A percentile compares a stretch with the other conserved stretches of the same genome.
These are phyloP conservation scores for Epinephelus cyanopodus DNA, from an alignment of 2,113 vertebrate genomes.

Conservation along the genomic window DNA sequence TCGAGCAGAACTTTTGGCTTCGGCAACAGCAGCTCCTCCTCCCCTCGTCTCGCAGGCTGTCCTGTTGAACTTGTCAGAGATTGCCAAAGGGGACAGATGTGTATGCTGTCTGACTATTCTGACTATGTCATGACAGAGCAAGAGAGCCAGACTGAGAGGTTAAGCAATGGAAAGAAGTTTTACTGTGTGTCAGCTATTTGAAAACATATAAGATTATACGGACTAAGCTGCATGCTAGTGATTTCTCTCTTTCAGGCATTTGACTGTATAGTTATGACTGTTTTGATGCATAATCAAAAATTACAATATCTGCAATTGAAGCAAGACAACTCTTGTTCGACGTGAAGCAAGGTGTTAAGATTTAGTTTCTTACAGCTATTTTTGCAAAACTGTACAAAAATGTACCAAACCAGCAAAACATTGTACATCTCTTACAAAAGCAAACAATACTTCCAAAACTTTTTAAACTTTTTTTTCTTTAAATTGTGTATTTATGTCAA, in stretches of 20 bases:
- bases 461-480: too few species aligned
- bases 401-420: too few species aligned
- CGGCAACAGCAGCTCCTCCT: conserved; percentile 39
- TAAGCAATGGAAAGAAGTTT: conserved; percentile 32
- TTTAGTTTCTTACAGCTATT: not conserved
- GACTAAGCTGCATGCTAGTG: not conserved
- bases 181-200: conserved; percentile 16
- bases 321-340: not conserved
- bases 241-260: not conserved
- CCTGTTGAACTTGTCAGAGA: conserved; percentile 71
- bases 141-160: conserved; percentile 37
- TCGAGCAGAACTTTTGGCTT: conserved; percentile 53
- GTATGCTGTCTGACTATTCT: conserved; percentile 54
- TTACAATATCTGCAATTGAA: not conserved
- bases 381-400: too few species aligned
- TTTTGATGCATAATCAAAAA: not conserved
- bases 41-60: conserved; percentile 49
- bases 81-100: conserved; percentile 73
- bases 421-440: too few species aligned
- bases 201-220: not conserved
- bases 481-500: too few species aligned
- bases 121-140: conserved; percentile 54
- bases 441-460: too few species aligned
- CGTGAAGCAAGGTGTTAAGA: not conserved
- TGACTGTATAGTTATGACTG: not conserved